Evolutionary conservation across 2,888 invertebrate genomes (phyloP).

Genomic region (Laspeyria flexula): DNA sequence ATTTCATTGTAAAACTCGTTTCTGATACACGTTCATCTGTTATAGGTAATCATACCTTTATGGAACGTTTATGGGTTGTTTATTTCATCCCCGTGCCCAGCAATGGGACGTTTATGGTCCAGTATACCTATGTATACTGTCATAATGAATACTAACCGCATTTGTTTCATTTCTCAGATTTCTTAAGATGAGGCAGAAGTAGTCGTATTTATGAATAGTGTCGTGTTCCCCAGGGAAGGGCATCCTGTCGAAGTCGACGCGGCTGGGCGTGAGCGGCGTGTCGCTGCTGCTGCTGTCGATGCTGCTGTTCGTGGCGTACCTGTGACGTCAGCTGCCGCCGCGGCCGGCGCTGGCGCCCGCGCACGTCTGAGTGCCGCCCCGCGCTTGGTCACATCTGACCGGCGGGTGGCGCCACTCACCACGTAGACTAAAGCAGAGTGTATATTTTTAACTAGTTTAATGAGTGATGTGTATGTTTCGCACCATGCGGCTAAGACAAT

Average conservation of each 20-base stretch:
- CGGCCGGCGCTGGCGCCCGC: conserved; percentile 42
- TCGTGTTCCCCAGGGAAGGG: conserved; percentile 69
- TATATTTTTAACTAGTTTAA: not conserved
- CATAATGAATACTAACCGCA: too few species aligned
- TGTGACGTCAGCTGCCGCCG: conserved; percentile 60
- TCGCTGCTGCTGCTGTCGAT: conserved; percentile 60
- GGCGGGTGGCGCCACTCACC: not conserved
- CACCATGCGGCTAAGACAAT: not conserved
- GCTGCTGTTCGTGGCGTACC: conserved; percentile 57
- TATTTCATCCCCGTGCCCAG: too few species aligned
- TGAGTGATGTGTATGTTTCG: not conserved
- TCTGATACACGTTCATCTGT: too few species aligned
- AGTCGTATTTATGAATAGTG: too few species aligned
- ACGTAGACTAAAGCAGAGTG: conserved; percentile 1
- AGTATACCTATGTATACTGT: too few species aligned
- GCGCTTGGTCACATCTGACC: not conserved
- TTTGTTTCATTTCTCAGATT: too few species aligned
- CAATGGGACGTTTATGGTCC: too few species aligned
- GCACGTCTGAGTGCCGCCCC: conserved; percentile 31
- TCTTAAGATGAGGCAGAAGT: too few species aligned
- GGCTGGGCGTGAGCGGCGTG: conserved; percentile 54
- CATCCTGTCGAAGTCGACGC: conserved; percentile 63
- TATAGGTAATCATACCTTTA: too few species aligned
- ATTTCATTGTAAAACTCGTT: too few species aligned
- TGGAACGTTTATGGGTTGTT: too few species aligned